These are phyloP conservation scores for Sphaerophoria taeniata DNA, from an alignment of 2,888 invertebrate species.

Conservation along the genomic window DNA sequence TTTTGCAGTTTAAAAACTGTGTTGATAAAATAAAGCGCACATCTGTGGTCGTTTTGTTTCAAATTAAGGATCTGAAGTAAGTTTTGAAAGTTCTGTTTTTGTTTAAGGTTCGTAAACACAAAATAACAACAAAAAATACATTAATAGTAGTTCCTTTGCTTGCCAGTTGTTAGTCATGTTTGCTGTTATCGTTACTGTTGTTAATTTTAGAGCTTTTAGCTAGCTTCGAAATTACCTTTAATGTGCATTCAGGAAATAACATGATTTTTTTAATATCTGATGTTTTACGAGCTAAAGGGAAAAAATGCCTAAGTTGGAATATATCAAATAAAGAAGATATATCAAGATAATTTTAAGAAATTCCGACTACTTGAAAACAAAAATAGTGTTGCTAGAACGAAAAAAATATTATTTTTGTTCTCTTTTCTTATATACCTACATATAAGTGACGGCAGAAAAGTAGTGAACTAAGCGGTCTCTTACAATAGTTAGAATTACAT, in stretches of 20 bases:
- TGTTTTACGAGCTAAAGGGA: too few relatives aligned
- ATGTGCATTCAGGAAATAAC: slow-evolving; percentile 47
- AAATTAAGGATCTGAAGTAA: slow-evolving; percentile 71
- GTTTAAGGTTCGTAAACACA: slow-evolving; percentile 66
- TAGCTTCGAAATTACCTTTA: slow-evolving; percentile 56
- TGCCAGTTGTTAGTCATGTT: too few relatives aligned
- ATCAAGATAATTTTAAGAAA: too few relatives aligned
- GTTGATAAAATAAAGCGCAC: slow-evolving; percentile 71
- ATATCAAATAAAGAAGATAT: too few relatives aligned
- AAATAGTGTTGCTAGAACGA: too few relatives aligned
- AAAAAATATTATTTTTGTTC: too few relatives aligned
- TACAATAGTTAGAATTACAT: too few relatives aligned
- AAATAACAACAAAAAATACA: slow-evolving; percentile 60
- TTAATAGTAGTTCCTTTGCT: slow-evolving; percentile 59
- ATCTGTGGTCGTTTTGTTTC: slow-evolving; percentile 67
- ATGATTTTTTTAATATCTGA: slow-evolving; percentile 10
- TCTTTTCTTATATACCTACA: too few relatives aligned
- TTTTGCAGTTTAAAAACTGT: slow-evolving; percentile 57
- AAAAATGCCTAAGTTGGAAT: too few relatives aligned
- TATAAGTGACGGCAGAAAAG: too few relatives aligned
- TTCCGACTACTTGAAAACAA: too few relatives aligned
- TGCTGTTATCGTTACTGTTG: slow-evolving; percentile 18
- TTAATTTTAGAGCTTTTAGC: slow-evolving; percentile 39
- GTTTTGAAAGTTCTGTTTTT: slow-evolving; percentile 58
- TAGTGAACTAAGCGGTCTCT: too few relatives aligned